A percentile compares a stretch with the other conserved stretches of the same genome.
These are phyloP conservation scores for Cotesia vestalis DNA, from an alignment of 1,140 invertebrate species.

Conservation along the genomic window DNA sequence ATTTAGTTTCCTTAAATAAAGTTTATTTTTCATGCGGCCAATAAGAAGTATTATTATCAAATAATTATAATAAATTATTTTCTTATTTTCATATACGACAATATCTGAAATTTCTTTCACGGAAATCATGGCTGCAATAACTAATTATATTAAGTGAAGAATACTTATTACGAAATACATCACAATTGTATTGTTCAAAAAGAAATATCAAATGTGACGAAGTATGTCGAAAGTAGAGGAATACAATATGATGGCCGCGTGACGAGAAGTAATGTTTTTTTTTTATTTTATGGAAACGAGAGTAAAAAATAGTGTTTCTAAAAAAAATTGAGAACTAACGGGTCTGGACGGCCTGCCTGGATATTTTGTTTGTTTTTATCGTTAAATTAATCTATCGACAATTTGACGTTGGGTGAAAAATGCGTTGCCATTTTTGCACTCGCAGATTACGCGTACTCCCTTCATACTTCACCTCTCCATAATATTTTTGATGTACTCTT, in stretches of 20 bases:
- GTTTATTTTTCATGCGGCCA: no score
- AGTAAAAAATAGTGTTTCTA: constrained; percentile 10
- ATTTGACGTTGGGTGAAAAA: constrained; percentile 56
- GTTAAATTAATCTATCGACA: constrained; percentile 66
- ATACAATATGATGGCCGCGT: neutral
- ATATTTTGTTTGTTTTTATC: constrained; percentile 45
- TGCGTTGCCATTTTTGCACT: constrained; percentile 59
- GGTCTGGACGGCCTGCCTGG: constrained; percentile 13
- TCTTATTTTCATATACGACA: no score
- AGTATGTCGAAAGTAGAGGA: neutral
- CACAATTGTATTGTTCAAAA: no score
- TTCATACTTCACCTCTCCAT: constrained; percentile 33
- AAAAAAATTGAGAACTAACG: constrained; percentile 7
- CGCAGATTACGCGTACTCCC: constrained; percentile 32
- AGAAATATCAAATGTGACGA: neutral
- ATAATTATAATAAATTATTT: no score
- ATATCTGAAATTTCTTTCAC: no score
- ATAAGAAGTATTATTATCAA: no score
- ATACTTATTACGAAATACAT: no score
- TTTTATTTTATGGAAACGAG: constrained; percentile 13
- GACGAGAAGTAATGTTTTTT: neutral
- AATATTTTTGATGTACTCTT: constrained; percentile 27
- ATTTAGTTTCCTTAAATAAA: no score
- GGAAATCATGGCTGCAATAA: no score
- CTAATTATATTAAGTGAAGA: no score